phyloP scores from a whole-genome alignment of 2,888 invertebrate genomes.

The Synanthedon andrenaeformis region DNA sequence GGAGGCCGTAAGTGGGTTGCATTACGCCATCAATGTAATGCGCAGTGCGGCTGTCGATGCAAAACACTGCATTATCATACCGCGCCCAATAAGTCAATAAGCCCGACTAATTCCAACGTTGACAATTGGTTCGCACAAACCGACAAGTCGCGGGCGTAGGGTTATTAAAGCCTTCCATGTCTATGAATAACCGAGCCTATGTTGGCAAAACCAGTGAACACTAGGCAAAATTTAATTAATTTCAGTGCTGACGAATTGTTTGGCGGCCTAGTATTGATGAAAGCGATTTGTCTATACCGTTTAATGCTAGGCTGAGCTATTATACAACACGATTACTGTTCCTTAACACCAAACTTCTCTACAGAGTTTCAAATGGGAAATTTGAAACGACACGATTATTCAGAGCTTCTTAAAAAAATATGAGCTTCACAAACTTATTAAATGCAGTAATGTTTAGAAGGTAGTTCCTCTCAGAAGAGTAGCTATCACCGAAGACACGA shows the following conservation, averaged over 20 bases:
- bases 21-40: conserved; percentile 19
- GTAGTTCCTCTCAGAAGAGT: no score
- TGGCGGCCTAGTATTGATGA: neutral
- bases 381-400: no score
- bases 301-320: no score
- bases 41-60: conserved; percentile 27
- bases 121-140: neutral
- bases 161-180: neutral
- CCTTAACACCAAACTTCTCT: no score
- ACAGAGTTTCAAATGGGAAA: no score
- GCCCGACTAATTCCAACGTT: neutral
- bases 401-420: no score
- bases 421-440: no score
- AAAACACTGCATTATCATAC: conserved; percentile 21
- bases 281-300: no score
- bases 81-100: conserved; percentile 4
- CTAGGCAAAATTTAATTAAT: neutral
- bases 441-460: no score
- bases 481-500: no score
- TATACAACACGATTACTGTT: no score
- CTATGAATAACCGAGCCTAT: neutral
- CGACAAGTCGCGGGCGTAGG: neutral
- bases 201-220: neutral
- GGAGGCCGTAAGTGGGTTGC: neutral
- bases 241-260: neutral